Conservation (phyloP, 2,888 invertebrate genomes). For the Watsonalla cultraria region DNA sequence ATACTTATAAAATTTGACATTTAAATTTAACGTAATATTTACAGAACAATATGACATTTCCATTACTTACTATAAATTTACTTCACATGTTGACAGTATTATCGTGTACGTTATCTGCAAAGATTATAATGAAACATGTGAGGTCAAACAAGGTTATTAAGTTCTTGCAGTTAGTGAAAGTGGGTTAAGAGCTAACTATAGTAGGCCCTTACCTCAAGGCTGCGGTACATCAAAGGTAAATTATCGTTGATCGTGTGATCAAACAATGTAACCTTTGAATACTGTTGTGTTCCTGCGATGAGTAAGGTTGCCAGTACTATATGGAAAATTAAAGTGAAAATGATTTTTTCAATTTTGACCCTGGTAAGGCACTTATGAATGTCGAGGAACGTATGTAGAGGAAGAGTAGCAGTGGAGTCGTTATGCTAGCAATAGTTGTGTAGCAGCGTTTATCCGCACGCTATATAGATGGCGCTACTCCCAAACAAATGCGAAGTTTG, state of each 20-base stretch:
- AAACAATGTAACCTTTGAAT: not conserved
- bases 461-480: not conserved
- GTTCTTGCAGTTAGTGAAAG: no score
- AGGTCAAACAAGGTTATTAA: not conserved
- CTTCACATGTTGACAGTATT: not conserved
- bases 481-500: not conserved
- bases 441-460: not conserved
- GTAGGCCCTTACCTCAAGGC: no score
- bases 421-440: not conserved
- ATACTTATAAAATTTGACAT: constrained; percentile 1
- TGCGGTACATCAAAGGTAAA: no score
- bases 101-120: not conserved
- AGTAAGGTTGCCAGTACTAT: no score
- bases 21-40: not conserved
- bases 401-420: no score
- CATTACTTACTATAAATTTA: not conserved
- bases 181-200: no score
- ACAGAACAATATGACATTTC: not conserved
- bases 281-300: no score
- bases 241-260: not conserved
- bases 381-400: no score
- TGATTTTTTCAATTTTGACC: no score
- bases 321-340: no score
- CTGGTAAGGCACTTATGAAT: no score
- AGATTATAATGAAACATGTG: not conserved